A percentile compares a stretch with the other conserved stretches of the same genome.
phyloP scores from a whole-genome alignment of 1,140 invertebrate species.

The Lordiphosa stackelbergi region DNA sequence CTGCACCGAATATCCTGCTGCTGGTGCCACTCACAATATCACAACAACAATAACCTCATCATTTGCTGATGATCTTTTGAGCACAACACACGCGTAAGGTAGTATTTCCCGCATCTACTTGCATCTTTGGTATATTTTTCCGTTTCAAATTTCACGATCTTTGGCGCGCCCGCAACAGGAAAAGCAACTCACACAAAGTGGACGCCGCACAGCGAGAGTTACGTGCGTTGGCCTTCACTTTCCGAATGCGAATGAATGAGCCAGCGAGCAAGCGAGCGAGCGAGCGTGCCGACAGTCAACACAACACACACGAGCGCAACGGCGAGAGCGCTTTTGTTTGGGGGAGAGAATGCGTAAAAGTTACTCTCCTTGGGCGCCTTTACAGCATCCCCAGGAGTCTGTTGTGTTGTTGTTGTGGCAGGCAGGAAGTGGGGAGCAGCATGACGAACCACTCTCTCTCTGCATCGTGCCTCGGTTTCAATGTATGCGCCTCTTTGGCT shows the following conservation, averaged over 20 bases:
- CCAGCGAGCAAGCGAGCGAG: no score
- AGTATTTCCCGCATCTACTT: constrained; percentile 22
- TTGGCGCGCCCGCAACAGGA: constrained; percentile 5
- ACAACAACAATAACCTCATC: constrained; percentile 20
- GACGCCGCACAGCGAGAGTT: neutral
- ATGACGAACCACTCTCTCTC: constrained; percentile 29
- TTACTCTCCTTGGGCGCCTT: constrained; percentile 17
- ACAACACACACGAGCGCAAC: neutral
- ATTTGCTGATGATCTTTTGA: constrained; percentile 26
- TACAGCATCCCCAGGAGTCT: constrained; percentile 59
- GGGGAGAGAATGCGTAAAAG: constrained; percentile 15
- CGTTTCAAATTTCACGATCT: constrained; percentile 3
- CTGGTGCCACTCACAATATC: constrained; percentile 36
- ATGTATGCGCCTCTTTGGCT: constrained; percentile 32
- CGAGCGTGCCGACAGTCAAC: neutral
- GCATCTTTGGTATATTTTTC: neutral
- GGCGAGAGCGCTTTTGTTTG: constrained; percentile 1
- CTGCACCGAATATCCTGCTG: constrained; percentile 45
- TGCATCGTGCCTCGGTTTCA: constrained; percentile 36
- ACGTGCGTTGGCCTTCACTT: neutral
- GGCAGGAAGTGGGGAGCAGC: constrained; percentile 44
- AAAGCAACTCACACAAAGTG: constrained; percentile 1
- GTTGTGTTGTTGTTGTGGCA: constrained; percentile 26
- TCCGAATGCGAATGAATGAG: neutral
- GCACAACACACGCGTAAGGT: constrained; percentile 25